Conservation (phyloP, 2,888 invertebrate genomes). For the Pardosa pseudoannulata region DNA sequence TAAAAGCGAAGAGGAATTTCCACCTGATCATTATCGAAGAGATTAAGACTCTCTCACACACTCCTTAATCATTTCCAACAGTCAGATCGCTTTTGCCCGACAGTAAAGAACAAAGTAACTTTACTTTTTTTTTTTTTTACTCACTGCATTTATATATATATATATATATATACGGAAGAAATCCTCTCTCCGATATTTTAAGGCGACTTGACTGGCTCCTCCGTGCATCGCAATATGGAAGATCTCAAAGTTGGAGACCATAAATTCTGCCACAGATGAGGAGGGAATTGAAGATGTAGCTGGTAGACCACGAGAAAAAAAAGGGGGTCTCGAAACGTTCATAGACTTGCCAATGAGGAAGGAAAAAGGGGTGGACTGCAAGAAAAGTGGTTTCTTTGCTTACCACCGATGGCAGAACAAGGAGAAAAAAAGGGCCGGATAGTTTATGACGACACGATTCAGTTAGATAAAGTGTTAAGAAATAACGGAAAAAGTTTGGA, state of each 20-base stretch:
- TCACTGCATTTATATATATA: too few relatives aligned
- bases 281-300: conserved; percentile 49
- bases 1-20: conserved; percentile 20
- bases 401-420: background rate
- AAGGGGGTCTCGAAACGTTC: conserved; percentile 34
- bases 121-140: conserved; percentile 12
- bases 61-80: conserved; percentile 55
- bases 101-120: conserved; percentile 54
- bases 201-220: conserved; percentile 60
- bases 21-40: conserved; percentile 63
- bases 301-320: conserved; percentile 28
- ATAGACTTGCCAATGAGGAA: conserved; percentile 39
- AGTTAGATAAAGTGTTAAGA: too few relatives aligned
- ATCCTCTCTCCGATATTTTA: conserved; percentile 58
- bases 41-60: conserved; percentile 46
- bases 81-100: conserved; percentile 41
- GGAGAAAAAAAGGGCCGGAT: background rate
- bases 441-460: too few relatives aligned
- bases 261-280: conserved; percentile 70
- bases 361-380: background rate
- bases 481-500: too few relatives aligned
- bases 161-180: conserved; percentile 24
- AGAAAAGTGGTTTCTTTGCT: conserved; percentile 26
- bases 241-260: conserved; percentile 30
- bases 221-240: conserved; percentile 55